Percentiles rank a stretch among this genome's conserved stretches.
Evolutionary conservation across 2,113 vertebrate species (phyloP).

Genomic region (Hemibagrus wyckioides): DNA sequence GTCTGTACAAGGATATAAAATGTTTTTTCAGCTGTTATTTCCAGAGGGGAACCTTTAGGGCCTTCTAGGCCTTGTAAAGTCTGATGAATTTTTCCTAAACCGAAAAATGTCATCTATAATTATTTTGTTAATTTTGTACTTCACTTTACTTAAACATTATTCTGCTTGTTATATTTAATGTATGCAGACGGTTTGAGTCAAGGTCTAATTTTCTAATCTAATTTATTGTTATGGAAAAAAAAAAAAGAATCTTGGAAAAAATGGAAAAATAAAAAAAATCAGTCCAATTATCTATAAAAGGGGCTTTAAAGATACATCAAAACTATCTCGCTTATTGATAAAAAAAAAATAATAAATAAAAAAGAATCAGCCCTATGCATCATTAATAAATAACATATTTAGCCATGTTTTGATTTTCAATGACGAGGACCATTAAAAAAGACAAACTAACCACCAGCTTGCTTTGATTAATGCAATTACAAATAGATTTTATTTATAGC

Average conservation of each 20-base stretch:
- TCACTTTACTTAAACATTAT: background rate
- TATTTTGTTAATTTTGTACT: background rate
- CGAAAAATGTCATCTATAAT: background rate
- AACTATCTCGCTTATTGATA: background rate
- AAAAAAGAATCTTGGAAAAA: background rate
- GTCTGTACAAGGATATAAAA: slow-evolving; percentile 11
- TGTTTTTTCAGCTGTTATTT: slow-evolving; percentile 29
- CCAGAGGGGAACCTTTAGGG: background rate
- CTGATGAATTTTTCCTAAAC: background rate
- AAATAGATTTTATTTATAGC: background rate
- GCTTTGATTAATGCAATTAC: background rate
- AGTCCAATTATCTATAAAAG: background rate
- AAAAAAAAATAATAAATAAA: too few species aligned
- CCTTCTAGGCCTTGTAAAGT: background rate
- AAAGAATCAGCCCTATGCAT: background rate
- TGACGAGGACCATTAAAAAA: background rate
- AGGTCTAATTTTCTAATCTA: background rate
- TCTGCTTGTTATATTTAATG: background rate
- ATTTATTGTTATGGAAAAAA: background rate
- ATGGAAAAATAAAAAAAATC: background rate
- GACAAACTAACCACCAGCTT: background rate
- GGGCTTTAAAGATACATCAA: background rate
- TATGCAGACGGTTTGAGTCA: background rate
- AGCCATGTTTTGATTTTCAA: background rate
- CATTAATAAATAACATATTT: background rate